Evolutionary conservation across 2,888 invertebrate genomes (phyloP), one percentile per base, ranked within the genome.

Genomic region (Ganaspis brasiliensis): DNA sequence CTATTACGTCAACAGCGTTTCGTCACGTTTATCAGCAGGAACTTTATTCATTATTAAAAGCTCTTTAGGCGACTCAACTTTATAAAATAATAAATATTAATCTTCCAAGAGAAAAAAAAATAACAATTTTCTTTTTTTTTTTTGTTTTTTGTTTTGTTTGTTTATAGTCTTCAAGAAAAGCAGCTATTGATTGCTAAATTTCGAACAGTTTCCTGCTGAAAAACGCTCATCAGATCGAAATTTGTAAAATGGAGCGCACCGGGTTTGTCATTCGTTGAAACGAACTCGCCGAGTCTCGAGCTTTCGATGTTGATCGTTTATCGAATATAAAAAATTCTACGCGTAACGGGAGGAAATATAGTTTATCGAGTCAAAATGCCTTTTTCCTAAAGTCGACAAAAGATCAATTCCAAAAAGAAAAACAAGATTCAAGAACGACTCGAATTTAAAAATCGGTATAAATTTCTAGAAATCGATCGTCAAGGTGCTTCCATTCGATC

Each of bases 271-370:
- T 67, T 67, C 45, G 45, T 45, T 45, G 45, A 67, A 40, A 67
- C 24, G 40, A 40, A 63, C 40, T 63, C 63, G 40, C 45, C 63
- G 40, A 67, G 40, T 63, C 21, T 67, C 40, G 45, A 67, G 67
- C 45, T 21, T 67, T 67, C 67, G 67, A 67, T 67, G 67, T 67
- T 14, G 21, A 45, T 67, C n/a, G 26, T 67, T 49, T 45, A 67
- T 67, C 24, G 26, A 40, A 19, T 67, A 67, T 67, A 67, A 67
- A 49, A 67, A 67, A 67, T 67, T 24, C 24, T 45, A 67, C 45
- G 21, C 8, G 16, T 61, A 61, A 37, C 61, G 61, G 61, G 19
- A 61, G 35, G 21, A 37, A 37, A 40, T 40, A 45, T 9, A 45
- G 24, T 21, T 21, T 24, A 21, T 37, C 24, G 45, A 40, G 40